These are phyloP conservation scores for Linnaemya tessellans DNA, from an alignment of 2,888 invertebrate genomes.

Conservation along the genomic window DNA sequence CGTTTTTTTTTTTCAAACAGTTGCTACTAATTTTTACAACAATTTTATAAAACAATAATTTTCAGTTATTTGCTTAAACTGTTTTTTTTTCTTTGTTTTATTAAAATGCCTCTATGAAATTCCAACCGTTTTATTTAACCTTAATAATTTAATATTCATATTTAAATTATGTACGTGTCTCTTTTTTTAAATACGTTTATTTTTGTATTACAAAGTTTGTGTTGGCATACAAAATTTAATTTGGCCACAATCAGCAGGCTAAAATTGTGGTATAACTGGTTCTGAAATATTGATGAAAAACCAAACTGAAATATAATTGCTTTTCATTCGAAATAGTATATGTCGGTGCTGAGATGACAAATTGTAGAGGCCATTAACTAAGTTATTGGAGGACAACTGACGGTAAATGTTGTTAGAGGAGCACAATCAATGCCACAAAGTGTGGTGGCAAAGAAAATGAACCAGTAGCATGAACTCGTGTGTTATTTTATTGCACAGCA, in stretches of 20 bases:
- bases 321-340: neutral
- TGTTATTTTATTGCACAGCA: no score
- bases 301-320: neutral
- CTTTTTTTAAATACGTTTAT: conserved; percentile 29
- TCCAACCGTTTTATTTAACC: conserved; percentile 35
- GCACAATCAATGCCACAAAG: no score
- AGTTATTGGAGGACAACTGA: no score
- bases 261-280: conserved; percentile 29
- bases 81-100: neutral
- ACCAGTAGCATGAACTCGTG: no score
- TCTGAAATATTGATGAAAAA: conserved; percentile 27
- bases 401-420: no score
- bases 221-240: conserved; percentile 4
- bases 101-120: neutral
- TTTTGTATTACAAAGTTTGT: neutral
- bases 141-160: conserved; percentile 62
- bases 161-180: neutral
- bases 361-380: neutral
- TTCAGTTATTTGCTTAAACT: neutral
- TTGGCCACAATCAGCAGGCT: neutral
- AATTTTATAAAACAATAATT: neutral
- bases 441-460: no score
- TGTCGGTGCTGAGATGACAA: neutral
- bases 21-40: neutral
- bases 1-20: neutral